Percentiles rank a stretch among this genome's conserved stretches.
phyloP scores from a whole-genome alignment of 2,113 vertebrate genomes.

The Engystomops pustulosus region DNA sequence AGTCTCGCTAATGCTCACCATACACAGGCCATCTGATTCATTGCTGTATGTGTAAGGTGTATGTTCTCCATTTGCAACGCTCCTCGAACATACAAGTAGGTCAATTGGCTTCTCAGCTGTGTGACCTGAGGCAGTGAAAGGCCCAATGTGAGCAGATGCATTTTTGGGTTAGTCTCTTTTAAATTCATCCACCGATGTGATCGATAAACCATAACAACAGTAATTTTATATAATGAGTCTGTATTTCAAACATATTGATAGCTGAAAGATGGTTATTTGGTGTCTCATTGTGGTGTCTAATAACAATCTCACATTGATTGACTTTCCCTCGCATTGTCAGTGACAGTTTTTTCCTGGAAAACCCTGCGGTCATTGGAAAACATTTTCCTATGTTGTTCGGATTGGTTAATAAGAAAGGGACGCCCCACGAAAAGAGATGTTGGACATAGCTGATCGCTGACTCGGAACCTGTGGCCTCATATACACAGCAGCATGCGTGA shows the following conservation, averaged over 20 bases:
- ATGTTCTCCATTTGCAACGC: background rate
- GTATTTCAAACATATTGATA: background rate
- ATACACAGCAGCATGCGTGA: too few relatives aligned
- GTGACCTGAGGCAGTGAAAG: background rate
- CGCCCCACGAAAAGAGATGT: too few relatives aligned
- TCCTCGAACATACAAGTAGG: background rate
- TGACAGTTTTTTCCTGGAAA: too few relatives aligned
- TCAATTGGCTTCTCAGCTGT: background rate
- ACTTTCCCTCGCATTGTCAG: background rate
- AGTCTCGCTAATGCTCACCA: too few relatives aligned
- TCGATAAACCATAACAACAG: background rate
- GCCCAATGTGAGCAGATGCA: background rate
- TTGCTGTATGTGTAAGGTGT: too few relatives aligned
- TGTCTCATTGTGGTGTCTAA: background rate
- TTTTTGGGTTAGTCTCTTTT: background rate
- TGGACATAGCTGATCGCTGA: too few relatives aligned
- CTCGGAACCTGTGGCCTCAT: too few relatives aligned
- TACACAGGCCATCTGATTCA: too few relatives aligned
- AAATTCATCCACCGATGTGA: too few relatives aligned
- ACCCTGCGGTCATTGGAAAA: too few relatives aligned
- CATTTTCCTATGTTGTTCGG: too few relatives aligned
- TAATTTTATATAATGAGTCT: background rate
- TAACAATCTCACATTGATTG: background rate
- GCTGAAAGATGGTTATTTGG: background rate
- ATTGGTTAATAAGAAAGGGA: too few relatives aligned